Evolutionary conservation across 2,113 vertebrate genomes (phyloP).

Genomic region (Jacana jacana): DNA sequence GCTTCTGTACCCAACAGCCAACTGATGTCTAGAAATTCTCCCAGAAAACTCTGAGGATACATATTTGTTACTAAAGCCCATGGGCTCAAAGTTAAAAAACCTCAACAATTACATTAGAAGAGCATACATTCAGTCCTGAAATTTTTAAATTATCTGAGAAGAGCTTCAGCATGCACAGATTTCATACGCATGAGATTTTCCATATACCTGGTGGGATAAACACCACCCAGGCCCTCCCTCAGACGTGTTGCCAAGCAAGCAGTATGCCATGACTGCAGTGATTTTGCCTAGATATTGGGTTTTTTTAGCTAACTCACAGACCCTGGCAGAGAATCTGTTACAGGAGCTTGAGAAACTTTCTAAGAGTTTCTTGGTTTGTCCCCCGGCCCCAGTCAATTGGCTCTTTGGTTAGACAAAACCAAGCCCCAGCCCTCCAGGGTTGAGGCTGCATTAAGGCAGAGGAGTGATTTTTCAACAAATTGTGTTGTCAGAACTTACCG

Average conservation of each 20-base stretch:
- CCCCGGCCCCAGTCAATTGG: not conserved
- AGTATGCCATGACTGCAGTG: not conserved
- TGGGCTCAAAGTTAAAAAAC: not conserved
- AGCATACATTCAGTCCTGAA: not conserved
- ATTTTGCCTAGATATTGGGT: no score
- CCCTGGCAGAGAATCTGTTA: not conserved
- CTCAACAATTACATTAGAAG: not conserved
- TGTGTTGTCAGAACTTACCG: conserved; percentile 81
- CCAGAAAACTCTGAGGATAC: not conserved
- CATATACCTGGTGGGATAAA: not conserved
- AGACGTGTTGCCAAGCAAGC: not conserved
- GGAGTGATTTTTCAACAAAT: not conserved
- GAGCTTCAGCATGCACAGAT: not conserved
- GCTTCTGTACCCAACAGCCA: not conserved
- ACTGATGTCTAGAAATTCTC: not conserved
- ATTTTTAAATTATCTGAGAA: not conserved
- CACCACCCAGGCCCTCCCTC: not conserved
- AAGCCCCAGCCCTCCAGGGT: not conserved
- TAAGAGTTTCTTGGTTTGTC: not conserved
- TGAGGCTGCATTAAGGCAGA: not conserved
- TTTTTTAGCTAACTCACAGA: not conserved
- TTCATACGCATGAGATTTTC: not conserved
- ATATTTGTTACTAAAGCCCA: not conserved
- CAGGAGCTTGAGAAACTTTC: not conserved
- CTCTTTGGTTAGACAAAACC: not conserved